phyloP scores from a whole-genome alignment of 1,140 invertebrate species.

The Eupeodes corollae region DNA sequence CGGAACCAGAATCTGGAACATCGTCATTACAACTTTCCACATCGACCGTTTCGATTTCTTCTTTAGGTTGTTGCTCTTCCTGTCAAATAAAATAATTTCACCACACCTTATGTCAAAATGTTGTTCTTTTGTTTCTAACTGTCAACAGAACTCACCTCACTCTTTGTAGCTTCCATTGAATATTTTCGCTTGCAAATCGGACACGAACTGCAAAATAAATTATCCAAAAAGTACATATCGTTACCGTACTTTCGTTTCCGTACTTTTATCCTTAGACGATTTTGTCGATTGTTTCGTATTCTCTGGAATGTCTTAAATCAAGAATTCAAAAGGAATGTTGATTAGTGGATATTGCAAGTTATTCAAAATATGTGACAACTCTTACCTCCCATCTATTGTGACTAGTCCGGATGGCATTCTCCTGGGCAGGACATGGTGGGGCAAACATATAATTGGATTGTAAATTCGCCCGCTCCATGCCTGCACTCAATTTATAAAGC shows the following conservation, averaged over 20 bases:
- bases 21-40: conserved; percentile 40
- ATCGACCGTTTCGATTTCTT: conserved; percentile 44
- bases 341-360: not conserved
- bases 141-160: conserved; percentile 50
- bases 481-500: conserved; percentile 50
- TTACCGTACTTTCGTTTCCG: conserved; percentile 59
- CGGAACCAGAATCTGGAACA: conserved; percentile 32
- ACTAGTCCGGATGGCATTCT: conserved; percentile 42
- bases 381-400: conserved; percentile 61
- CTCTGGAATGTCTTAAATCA: conserved; percentile 58
- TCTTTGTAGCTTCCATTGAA: conserved; percentile 58
- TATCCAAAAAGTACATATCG: conserved; percentile 38
- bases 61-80: conserved; percentile 30
- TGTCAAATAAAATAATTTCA: conserved; percentile 2
- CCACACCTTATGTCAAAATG: not conserved
- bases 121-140: not conserved
- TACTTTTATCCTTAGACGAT: conserved; percentile 43
- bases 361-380: not conserved
- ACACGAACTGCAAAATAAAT: conserved; percentile 44
- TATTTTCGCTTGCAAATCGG: conserved; percentile 63
- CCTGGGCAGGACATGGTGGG: conserved; percentile 36
- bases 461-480: conserved; percentile 39
- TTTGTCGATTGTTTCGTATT: conserved; percentile 69
- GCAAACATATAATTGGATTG: conserved; percentile 35
- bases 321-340: not conserved